Conservation (phyloP, 2,797 vertebrate species). For the Ara ararauna region DNA sequence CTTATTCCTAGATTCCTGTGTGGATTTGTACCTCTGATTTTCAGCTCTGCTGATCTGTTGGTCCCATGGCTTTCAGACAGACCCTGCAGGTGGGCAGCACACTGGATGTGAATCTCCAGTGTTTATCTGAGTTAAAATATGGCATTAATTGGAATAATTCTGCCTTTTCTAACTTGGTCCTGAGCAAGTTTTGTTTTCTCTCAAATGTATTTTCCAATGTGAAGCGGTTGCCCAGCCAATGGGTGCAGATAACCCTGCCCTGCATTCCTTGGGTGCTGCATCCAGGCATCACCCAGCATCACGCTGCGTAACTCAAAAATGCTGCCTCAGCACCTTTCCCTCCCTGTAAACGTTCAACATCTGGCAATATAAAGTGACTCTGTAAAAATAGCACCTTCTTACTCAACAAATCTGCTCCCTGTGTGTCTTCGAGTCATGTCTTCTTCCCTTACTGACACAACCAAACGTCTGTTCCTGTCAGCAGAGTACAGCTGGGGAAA, state of each 20-base stretch:
- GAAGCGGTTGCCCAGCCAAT: not conserved
- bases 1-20: not conserved
- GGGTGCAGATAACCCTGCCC: not conserved
- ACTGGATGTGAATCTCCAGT: not conserved
- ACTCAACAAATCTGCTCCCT: slow-evolving; percentile 25
- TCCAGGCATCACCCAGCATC: not conserved
- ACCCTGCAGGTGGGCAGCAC: not conserved
- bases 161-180: not conserved
- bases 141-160: not conserved
- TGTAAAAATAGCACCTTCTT: slow-evolving; percentile 58
- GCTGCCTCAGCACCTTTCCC: slow-evolving; percentile 47
- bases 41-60: not conserved
- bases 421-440: not conserved
- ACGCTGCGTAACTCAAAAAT: not conserved
- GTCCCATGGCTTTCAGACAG: not conserved
- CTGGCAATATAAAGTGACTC: not conserved
- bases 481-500: not conserved
- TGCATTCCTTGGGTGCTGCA: accelerated
- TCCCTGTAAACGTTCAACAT: not conserved
- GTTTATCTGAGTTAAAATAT: not conserved
- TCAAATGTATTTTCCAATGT: not conserved
- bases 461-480: not conserved
- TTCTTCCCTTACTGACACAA: not conserved
- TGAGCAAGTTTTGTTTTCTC: not conserved
- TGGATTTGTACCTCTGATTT: not conserved